phyloP scores from a whole-genome alignment of 2,888 invertebrate species.

The Latrodectus hesperus region DNA sequence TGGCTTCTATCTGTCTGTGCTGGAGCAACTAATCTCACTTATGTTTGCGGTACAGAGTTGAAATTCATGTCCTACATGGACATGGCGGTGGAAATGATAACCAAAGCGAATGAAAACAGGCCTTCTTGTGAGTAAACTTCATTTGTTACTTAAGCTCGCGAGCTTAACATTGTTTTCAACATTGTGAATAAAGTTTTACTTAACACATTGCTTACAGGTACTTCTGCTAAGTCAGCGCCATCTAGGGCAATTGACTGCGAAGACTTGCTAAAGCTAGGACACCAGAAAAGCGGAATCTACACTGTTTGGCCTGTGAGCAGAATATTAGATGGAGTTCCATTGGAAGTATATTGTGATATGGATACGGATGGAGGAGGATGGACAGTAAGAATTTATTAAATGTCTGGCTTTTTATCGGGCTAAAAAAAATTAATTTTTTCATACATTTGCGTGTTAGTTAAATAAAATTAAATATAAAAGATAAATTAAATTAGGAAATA shows the following conservation, averaged over 20 bases:
- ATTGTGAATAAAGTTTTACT: background rate
- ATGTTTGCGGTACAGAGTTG: background rate
- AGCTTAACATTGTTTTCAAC: background rate
- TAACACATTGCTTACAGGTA: background rate
- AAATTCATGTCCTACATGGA: background rate
- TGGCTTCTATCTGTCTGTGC: background rate
- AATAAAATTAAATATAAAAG: too few species aligned
- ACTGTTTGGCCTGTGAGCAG: background rate
- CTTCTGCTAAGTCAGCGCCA: too few species aligned
- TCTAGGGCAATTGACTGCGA: background rate
- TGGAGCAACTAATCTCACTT: background rate
- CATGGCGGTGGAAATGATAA: background rate
- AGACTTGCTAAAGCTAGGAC: background rate
- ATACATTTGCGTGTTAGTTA: too few species aligned
- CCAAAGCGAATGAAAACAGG: background rate
- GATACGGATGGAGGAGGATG: constrained; percentile 8
- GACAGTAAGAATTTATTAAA: background rate
- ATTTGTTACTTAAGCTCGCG: background rate
- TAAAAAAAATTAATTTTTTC: too few species aligned
- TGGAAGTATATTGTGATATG: constrained; percentile 5
- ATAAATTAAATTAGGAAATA: too few species aligned
- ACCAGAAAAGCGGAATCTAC: constrained; percentile 1
- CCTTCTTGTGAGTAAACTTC: background rate
- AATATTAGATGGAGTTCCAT: background rate
- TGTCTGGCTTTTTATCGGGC: too few species aligned